These are phyloP conservation scores for Neoitamus cyanurus DNA, from an alignment of 2,888 invertebrate species.

Conservation along the genomic window DNA sequence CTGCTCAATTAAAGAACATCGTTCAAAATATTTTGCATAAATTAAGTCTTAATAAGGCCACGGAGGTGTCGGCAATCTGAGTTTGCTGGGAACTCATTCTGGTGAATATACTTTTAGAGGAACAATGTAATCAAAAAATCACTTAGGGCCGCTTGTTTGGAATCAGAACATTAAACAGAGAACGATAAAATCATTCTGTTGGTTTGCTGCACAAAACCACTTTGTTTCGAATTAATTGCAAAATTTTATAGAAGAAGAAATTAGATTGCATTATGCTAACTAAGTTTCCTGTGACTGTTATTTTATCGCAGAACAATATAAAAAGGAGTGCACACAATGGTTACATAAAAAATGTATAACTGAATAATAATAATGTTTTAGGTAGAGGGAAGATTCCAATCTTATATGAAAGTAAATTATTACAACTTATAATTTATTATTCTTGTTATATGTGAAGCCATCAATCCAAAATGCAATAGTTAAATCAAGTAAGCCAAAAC, in stretches of 20 bases:
- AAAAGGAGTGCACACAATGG: too few species aligned
- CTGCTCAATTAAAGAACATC: constrained; percentile 13
- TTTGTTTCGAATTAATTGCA: not conserved
- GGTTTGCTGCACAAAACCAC: not conserved
- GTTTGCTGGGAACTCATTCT: not conserved
- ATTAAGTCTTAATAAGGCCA: constrained; percentile 8
- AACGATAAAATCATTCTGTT: not conserved
- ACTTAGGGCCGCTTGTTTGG: not conserved
- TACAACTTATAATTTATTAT: too few species aligned
- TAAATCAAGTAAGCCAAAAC: too few species aligned
- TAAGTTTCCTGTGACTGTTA: too few species aligned
- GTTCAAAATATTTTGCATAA: constrained; percentile 38
- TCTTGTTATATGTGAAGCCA: too few species aligned
- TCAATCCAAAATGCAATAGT: too few species aligned
- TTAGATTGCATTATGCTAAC: not conserved
- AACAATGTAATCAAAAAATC: not conserved
- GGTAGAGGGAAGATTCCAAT: too few species aligned
- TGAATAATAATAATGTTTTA: too few species aligned
- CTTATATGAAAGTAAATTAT: too few species aligned
- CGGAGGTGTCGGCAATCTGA: not conserved
- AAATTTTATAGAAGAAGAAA: not conserved
- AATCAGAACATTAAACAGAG: not conserved
- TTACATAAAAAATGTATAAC: too few species aligned
- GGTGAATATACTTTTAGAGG: not conserved
- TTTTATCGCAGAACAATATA: too few species aligned